Conservation (phyloP, 2,888 invertebrate species). For the Polylopha cassiicola region DNA sequence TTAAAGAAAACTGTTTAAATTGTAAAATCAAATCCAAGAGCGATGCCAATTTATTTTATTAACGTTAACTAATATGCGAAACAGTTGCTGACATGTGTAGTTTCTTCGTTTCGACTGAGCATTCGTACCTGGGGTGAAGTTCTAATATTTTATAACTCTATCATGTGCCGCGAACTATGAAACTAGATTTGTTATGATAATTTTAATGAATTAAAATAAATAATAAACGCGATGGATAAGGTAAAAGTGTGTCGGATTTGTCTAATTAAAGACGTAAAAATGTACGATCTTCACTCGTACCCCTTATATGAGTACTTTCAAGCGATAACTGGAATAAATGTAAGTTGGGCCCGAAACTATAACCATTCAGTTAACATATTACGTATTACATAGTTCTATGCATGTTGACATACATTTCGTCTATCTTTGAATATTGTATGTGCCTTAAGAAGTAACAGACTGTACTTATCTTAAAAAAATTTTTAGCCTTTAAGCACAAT, state of each 20-base stretch:
- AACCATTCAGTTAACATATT: not conserved
- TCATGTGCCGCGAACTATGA: constrained; percentile 49
- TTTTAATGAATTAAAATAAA: constrained; percentile 13
- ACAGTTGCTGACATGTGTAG: constrained; percentile 5
- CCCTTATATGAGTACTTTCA: constrained; percentile 52
- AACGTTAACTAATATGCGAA: constrained; percentile 21
- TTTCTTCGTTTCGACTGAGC: constrained; percentile 8
- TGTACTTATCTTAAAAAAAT: constrained; percentile 1
- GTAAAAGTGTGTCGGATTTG: constrained; percentile 61
- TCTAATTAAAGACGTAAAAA: constrained; percentile 48
- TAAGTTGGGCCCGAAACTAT: too few species aligned
- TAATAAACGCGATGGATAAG: constrained; percentile 41
- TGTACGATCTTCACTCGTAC: constrained; percentile 45
- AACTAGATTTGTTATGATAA: constrained; percentile 23
- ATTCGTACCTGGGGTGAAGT: constrained; percentile 34
- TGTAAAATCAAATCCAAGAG: not conserved
- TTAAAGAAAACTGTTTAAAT: constrained; percentile 1
- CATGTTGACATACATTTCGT: constrained; percentile 17
- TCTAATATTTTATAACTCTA: constrained; percentile 68
- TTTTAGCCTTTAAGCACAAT: constrained; percentile 38
- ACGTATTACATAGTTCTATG: not conserved
- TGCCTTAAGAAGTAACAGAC: constrained; percentile 4
- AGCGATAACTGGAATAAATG: constrained; percentile 47
- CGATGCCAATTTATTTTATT: constrained; percentile 12
- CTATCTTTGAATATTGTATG: constrained; percentile 1